These are phyloP conservation scores for Pegoplata infirma DNA, from an alignment of 2,888 invertebrate genomes.

Conservation along the genomic window DNA sequence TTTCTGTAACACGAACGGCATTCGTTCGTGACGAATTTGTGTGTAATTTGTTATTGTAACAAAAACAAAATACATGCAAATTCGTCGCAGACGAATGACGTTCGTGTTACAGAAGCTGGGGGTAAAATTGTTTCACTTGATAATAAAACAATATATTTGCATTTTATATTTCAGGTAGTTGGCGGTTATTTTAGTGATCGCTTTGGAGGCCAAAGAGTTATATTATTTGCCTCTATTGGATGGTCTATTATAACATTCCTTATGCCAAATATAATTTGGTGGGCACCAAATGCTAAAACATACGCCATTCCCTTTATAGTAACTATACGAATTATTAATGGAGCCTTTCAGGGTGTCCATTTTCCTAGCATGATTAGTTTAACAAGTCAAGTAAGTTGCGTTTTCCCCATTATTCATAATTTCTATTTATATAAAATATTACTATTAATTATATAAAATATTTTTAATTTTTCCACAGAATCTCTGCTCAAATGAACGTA, in stretches of 20 bases:
- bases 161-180: conserved; percentile 71
- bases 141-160: background rate
- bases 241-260: conserved; percentile 80
- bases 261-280: conserved; percentile 80
- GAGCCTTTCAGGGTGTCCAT: conserved; percentile 84
- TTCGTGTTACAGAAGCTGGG: no score
- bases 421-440: background rate
- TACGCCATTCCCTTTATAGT: conserved; percentile 80
- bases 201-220: conserved; percentile 83
- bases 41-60: no score
- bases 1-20: no score
- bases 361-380: conserved; percentile 85
- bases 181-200: conserved; percentile 81
- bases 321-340: conserved; percentile 81
- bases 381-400: conserved; percentile 79
- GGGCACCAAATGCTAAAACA: conserved; percentile 72
- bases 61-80: no score
- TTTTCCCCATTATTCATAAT: no score
- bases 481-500: conserved; percentile 82
- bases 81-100: no score
- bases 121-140: no score
- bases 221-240: conserved; percentile 81
- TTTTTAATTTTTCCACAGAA: conserved; percentile 75
- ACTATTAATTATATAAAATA: background rate
- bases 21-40: no score